Percentiles rank a stretch among this genome's conserved stretches.
Evolutionary conservation across 2,113 vertebrate genomes (phyloP).

Genomic region (Pterophyllum scalare): DNA sequence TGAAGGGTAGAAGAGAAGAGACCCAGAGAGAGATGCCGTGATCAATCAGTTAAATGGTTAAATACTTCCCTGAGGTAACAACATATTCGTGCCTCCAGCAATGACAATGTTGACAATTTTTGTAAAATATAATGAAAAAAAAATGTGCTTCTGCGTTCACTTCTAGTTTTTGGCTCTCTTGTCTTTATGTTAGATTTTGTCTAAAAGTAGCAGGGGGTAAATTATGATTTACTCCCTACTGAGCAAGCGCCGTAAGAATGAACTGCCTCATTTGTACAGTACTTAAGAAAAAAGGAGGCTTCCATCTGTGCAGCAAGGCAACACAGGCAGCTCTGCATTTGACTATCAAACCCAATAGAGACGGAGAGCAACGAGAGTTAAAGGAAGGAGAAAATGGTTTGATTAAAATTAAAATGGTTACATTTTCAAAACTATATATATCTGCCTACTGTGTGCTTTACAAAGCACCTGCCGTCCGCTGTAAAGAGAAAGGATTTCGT

Average conservation of each 20-base stretch:
- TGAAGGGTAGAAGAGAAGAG: background rate
- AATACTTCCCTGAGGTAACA: background rate
- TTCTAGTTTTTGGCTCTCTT: background rate
- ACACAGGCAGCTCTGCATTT: background rate
- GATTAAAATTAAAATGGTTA: background rate
- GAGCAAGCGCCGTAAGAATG: background rate
- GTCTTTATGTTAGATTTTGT: background rate
- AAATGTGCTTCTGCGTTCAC: background rate
- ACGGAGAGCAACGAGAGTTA: background rate
- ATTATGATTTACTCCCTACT: background rate
- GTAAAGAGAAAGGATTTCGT: background rate
- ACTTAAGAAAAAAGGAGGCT: slow-evolving; percentile 4
- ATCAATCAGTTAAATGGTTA: background rate
- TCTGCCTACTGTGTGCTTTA: background rate
- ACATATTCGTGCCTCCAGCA: background rate
- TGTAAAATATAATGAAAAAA: background rate
- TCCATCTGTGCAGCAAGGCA: background rate
- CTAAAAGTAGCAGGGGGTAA: background rate
- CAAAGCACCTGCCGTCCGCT: background rate
- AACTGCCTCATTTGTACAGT: background rate
- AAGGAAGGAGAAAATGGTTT: too few species aligned
- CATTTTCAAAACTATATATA: background rate
- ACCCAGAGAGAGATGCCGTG: background rate
- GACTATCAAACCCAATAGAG: background rate
- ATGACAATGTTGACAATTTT: background rate